Evolutionary conservation across 2,888 invertebrate genomes (phyloP), one percentile per base, ranked within the genome.

Genomic region (Drosophila tanythrix): DNA sequence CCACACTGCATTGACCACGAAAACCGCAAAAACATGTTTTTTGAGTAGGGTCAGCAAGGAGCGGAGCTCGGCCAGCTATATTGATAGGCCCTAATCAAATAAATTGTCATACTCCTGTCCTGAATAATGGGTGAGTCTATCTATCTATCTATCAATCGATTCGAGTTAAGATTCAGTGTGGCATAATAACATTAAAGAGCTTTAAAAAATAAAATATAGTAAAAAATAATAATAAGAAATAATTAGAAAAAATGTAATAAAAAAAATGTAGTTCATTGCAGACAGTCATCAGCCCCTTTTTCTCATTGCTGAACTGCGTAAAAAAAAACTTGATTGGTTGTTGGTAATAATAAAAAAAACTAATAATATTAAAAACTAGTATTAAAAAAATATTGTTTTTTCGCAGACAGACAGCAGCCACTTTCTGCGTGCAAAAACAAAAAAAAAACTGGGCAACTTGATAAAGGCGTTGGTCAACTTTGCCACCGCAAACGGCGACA

Each of bases 41-140:
- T 85, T 77, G 76, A 82, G 64, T 58, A 53, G 52, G 59, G 69
- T 69, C 10, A 13, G 25, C 25, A 21, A 38, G 48, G 40, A 11
- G 27, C 35, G 25, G 35, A 58, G 43, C 13, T 25, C n/a, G 40
- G 27, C 50, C 31, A 31, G 33, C 31, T 43, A 52, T 69, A 71
- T 82, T 82, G 66, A 71, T 73, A 73, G 61, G 68, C 52, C 63
- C 68, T 70, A 77, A 82, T 78, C 83, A 79, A 74, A 79, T 73
- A 71, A 82, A 87, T 78, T 83, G 79, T 81, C 75, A 83, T 70
- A 67, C 61, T 35, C 50, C 55, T 31, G 59, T 33, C 29, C 38
- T 50, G 29, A 21, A 43, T 4, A 43, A 8, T 36, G 40, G 61
- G 15, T 33, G 31, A 27, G 38, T 5, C n/a, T 50, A 25, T 25